These are phyloP conservation scores for Actenoides lindsayi DNA, from an alignment of 2,113 vertebrate genomes.

Conservation along the genomic window DNA sequence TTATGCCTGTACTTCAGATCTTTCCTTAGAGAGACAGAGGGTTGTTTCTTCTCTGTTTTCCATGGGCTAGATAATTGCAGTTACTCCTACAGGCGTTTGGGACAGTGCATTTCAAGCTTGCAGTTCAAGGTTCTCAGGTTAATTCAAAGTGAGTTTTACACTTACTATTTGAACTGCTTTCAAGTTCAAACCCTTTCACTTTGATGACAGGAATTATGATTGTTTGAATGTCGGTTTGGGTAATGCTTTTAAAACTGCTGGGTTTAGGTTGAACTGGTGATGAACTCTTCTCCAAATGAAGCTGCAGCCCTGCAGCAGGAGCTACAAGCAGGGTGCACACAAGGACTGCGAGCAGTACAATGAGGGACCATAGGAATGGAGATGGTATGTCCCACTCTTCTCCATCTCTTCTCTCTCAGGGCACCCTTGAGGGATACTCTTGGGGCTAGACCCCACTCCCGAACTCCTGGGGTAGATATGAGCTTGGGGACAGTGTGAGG, in stretches of 20 bases:
- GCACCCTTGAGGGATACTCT: neutral
- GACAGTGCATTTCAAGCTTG: neutral
- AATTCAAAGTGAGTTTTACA: neutral
- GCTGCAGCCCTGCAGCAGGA: neutral
- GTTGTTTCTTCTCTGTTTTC: neutral
- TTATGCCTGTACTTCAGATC: neutral
- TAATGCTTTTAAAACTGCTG: neutral
- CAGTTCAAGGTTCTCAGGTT: neutral
- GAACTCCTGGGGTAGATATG: neutral
- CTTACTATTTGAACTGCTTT: neutral
- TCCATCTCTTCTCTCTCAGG: neutral
- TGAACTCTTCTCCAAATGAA: neutral
- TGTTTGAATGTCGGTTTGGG: neutral
- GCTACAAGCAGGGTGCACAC: neutral
- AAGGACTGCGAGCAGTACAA: neutral
- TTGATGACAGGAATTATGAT: neutral
- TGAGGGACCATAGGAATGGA: rapidly evolving
- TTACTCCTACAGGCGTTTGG: neutral
- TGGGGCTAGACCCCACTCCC: neutral
- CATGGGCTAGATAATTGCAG: neutral
- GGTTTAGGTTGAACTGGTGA: neutral
- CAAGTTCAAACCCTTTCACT: neutral
- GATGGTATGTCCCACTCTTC: rapidly evolving
- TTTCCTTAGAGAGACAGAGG: neutral
- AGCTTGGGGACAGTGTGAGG: neutral